A percentile compares a stretch with the other conserved stretches of the same genome.
phyloP scores from a whole-genome alignment of 2,888 invertebrate genomes.

The Camptogramma bilineatum region DNA sequence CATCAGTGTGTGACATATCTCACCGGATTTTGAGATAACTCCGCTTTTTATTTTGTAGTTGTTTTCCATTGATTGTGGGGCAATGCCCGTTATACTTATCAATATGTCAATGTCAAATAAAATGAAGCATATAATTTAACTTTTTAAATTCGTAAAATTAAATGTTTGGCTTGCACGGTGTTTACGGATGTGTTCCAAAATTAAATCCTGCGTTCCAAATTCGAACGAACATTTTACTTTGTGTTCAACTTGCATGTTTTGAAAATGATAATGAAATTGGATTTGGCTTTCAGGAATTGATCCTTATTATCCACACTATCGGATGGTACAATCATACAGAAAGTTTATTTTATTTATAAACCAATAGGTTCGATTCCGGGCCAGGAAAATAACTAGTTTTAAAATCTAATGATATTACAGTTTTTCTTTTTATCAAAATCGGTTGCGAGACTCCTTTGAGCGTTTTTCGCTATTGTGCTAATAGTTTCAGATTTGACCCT shows the following conservation, averaged over 20 bases:
- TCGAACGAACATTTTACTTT: not conserved
- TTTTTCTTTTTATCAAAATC: too few relatives aligned
- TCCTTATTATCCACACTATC: too few relatives aligned
- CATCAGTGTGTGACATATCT: constrained; percentile 4
- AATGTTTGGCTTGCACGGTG: constrained; percentile 7
- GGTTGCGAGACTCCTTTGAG: too few relatives aligned
- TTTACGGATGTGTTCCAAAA: constrained; percentile 21
- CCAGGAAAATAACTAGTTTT: too few relatives aligned
- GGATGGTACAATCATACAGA: too few relatives aligned
- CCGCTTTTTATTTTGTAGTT: constrained; percentile 8
- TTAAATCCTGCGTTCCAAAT: constrained; percentile 6
- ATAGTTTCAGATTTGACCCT: too few relatives aligned
- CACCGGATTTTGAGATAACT: constrained; percentile 29
- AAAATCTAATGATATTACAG: too few relatives aligned
- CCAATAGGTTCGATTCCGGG: too few relatives aligned
- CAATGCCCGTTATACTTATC: constrained; percentile 18
- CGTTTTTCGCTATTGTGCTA: too few relatives aligned
- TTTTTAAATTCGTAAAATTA: not conserved
- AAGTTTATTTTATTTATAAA: too few relatives aligned
- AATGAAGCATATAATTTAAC: constrained; percentile 6
- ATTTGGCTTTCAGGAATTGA: too few relatives aligned
- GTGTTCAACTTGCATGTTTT: not conserved
- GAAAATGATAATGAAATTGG: not conserved
- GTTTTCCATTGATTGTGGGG: constrained; percentile 24
- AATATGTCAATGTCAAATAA: constrained; percentile 30